Evolutionary conservation across 2,113 vertebrate species (phyloP), one percentile per base, ranked within the genome.

Genomic region (Siphamia tubifer): DNA sequence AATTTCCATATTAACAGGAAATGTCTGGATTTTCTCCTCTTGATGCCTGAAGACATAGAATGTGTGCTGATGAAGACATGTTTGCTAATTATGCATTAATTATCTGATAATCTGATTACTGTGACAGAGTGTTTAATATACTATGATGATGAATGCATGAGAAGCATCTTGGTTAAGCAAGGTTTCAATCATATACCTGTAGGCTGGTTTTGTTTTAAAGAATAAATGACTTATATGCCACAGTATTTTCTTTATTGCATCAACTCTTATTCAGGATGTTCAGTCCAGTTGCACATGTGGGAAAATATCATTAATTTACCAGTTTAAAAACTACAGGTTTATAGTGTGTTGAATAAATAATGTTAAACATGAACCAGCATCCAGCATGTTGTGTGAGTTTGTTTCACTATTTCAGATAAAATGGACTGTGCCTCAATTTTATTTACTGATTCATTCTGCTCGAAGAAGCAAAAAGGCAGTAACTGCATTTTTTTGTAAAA

Each of bases 41-140:
- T 35, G 5, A 49, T 40, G 55, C 64, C 35, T 13, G 7, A 27
- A 61, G 40, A 54, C 8, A 43, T 12, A 35, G 24, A 23, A 19
- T 11, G 12, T 3, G 5, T 53, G 43, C 19, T 31, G 34, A 67
- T 10, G 25, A 53, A 66, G 16, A 34, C 42, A 24, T 6, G 25
- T 62, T 39, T 34, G 45, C 11, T 62, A 63, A 71, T 60, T 57
- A 39, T 40, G 15, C 51, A 55, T 49, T 7, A 23, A 68, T 77
- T 28, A 52, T 77, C 47, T 56, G 44, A 65, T 65, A 32, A 69
- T 69, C 58, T 52, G 32, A 57, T 69, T 56, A 69, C 28, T 34
- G 44, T n/a, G 17, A 35, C 51, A 36, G 34, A 3, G 16, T 56
- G 51, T 62, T 65, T 71, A 40, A 72, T 52, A 47, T 58, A 52